A percentile compares a stretch with the other conserved stretches of the same genome.
These are phyloP conservation scores for Charadrius vociferus DNA, from an alignment of 2,113 vertebrate species.

Conservation along the genomic window DNA sequence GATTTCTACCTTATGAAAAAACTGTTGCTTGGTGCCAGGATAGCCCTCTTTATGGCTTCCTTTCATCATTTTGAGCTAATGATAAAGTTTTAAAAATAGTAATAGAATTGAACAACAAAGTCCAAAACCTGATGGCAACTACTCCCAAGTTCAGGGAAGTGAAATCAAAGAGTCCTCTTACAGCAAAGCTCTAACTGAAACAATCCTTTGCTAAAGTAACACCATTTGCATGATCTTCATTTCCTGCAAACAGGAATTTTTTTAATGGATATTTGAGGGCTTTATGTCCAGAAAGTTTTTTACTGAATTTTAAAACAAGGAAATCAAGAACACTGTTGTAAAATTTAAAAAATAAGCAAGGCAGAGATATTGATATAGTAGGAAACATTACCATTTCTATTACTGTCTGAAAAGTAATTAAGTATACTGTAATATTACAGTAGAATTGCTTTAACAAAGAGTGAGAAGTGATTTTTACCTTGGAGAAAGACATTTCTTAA, in stretches of 20 bases:
- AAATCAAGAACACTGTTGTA: background rate
- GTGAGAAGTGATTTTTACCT: background rate
- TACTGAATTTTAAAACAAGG: background rate
- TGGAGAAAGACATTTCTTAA: background rate
- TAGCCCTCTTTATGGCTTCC: background rate
- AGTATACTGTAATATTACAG: background rate
- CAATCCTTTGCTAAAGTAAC: background rate
- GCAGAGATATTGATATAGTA: background rate
- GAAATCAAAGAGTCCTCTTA: background rate
- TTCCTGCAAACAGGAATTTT: background rate
- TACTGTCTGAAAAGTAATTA: background rate
- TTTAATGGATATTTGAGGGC: background rate
- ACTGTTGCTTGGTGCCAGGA: background rate
- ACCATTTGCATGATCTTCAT: fast-evolving
- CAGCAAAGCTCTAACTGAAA: background rate
- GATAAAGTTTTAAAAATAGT: background rate
- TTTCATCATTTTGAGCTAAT: background rate
- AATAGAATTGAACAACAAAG: background rate
- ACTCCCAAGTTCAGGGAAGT: background rate
- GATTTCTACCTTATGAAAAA: background rate
- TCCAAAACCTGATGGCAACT: background rate
- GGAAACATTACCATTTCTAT: background rate
- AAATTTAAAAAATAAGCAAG: background rate
- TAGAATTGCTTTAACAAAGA: background rate
- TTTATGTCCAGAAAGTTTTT: background rate